Conservation (phyloP, 1,140 invertebrate species). For the Sarcophaga peregrina region DNA sequence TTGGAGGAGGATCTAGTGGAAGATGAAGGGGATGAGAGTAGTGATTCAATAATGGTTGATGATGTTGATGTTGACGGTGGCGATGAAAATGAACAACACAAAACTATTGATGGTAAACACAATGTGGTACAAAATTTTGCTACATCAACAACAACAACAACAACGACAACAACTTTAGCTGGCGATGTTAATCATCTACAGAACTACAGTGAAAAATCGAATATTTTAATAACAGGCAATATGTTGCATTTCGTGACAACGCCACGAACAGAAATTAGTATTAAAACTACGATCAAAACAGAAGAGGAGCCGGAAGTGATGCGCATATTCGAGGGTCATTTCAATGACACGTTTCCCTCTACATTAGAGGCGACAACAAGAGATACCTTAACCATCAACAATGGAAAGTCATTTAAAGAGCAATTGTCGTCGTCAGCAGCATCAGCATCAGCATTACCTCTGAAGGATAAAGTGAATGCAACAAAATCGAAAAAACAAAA, state of each 20-base stretch:
- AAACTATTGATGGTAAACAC: constrained; percentile 46
- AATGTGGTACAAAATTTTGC: constrained; percentile 56
- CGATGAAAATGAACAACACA: not conserved
- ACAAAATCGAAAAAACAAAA: constrained; percentile 6
- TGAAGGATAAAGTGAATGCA: constrained; percentile 12
- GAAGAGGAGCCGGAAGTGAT: constrained; percentile 35
- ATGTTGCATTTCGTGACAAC: constrained; percentile 44
- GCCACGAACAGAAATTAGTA: not conserved
- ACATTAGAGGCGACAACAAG: not conserved
- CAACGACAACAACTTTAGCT: not conserved
- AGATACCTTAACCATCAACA: not conserved
- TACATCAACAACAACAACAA: not conserved
- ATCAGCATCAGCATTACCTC: not conserved
- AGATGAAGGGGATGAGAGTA: not conserved
- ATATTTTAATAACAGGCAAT: constrained; percentile 20
- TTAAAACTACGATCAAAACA: constrained; percentile 6
- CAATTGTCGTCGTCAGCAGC: not conserved
- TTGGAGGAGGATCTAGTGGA: not conserved
- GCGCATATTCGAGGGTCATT: constrained; percentile 36
- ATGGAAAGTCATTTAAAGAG: constrained; percentile 36
- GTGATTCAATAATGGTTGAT: constrained; percentile 10
- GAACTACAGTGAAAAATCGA: not conserved
- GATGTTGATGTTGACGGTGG: constrained; percentile 37
- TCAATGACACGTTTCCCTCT: constrained; percentile 12
- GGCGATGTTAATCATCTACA: constrained; percentile 21